Evolutionary conservation across 1,140 invertebrate species (phyloP).

Genomic region (Lethrus apterus): DNA sequence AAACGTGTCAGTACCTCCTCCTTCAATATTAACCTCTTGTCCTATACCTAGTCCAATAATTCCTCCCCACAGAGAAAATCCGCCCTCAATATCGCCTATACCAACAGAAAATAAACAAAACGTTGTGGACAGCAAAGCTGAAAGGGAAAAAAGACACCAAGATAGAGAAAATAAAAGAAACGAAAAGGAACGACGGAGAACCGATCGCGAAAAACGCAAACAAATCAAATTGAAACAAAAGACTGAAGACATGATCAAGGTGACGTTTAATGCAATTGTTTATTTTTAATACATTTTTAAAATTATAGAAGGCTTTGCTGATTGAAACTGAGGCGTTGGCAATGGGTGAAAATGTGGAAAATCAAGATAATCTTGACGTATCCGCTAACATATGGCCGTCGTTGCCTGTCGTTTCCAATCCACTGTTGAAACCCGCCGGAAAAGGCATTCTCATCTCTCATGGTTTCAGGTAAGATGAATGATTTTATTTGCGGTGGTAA

Average conservation of each 20-base stretch:
- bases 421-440: slow-evolving; percentile 20
- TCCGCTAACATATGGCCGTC: slow-evolving; percentile 30
- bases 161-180: slow-evolving; percentile 34
- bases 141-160: slow-evolving; percentile 31
- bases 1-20: no score
- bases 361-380: slow-evolving; percentile 10
- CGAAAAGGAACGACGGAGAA: slow-evolving; percentile 37
- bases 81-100: not conserved
- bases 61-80: not conserved
- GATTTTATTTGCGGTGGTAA: no score
- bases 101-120: slow-evolving; percentile 23
- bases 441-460: slow-evolving; percentile 27
- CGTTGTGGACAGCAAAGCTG: slow-evolving; percentile 29
- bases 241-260: slow-evolving; percentile 41
- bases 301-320: slow-evolving; percentile 31
- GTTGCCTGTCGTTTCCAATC: slow-evolving; percentile 16
- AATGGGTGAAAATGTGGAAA: slow-evolving; percentile 25
- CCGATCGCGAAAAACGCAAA: slow-evolving; percentile 37
- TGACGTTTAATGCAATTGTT: slow-evolving; percentile 4
- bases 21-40: no score
- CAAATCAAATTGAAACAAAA: slow-evolving; percentile 35
- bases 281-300: not conserved
- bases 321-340: slow-evolving; percentile 42
- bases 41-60: no score
- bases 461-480: slow-evolving; percentile 15